phyloP scores from a whole-genome alignment of 2,797 vertebrate genomes.

The Ptychadena robeensis region DNA sequence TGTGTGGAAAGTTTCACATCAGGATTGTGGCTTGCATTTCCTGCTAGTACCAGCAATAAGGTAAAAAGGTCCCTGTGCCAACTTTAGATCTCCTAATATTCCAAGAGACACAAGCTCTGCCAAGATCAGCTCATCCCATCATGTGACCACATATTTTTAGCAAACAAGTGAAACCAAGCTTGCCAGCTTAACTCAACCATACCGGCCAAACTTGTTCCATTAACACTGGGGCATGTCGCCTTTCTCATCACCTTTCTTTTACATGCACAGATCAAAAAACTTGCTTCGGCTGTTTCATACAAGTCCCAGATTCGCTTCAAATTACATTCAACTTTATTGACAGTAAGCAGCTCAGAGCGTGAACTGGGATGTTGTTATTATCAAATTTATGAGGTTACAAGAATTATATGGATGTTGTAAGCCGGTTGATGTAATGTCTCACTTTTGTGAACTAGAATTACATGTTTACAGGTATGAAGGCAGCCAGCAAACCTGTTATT shows the following conservation, averaged over 20 bases:
- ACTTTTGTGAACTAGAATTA: slow-evolving; percentile 7
- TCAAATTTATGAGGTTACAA: background rate
- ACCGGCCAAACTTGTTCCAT: background rate
- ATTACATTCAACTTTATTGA: background rate
- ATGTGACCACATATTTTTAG: background rate
- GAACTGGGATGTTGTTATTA: background rate
- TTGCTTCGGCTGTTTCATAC: background rate
- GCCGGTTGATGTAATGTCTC: slow-evolving; percentile 45
- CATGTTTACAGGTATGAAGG: slow-evolving; percentile 34
- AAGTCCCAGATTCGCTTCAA: background rate
- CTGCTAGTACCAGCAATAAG: background rate
- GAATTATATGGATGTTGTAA: background rate
- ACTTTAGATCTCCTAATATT: background rate
- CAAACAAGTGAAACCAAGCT: slow-evolving; percentile 8
- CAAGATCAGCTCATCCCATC: slow-evolving; percentile 13
- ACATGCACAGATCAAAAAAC: background rate
- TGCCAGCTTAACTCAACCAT: background rate
- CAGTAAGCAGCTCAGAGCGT: background rate
- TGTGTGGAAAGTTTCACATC: background rate
- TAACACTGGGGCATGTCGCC: background rate
- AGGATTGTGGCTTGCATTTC: background rate
- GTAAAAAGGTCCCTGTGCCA: background rate
- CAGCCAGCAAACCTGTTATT: slow-evolving; percentile 37
- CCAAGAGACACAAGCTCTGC: background rate
- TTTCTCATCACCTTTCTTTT: background rate